phyloP scores from a whole-genome alignment of 2,113 vertebrate genomes.

The Sardina pilchardus region DNA sequence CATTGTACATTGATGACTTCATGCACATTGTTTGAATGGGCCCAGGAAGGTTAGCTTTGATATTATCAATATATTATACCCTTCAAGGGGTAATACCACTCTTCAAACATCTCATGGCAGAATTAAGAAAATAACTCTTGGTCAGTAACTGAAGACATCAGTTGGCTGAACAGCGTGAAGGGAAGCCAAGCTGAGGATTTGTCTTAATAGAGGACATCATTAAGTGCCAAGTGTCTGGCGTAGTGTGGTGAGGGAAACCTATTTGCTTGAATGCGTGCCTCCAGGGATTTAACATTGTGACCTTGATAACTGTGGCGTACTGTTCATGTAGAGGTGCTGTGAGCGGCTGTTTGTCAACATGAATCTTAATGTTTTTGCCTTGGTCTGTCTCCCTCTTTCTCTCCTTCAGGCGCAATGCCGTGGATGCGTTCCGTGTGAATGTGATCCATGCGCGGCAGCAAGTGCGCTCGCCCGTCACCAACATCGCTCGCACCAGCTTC shows the following conservation, averaged over 20 bases:
- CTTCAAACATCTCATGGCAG: background rate
- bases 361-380: background rate
- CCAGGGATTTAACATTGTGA: background rate
- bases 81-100: background rate
- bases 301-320: background rate
- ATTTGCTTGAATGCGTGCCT: background rate
- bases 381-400: background rate
- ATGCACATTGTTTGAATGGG: background rate
- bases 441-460: slow-evolving; percentile 98
- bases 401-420: slow-evolving; percentile 86
- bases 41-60: too few species aligned
- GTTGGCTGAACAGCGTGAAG: background rate
- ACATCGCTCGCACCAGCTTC: slow-evolving; percentile 98
- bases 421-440: slow-evolving; percentile 98
- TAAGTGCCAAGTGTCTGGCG: background rate
- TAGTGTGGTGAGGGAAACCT: background rate
- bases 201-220: background rate
- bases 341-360: background rate
- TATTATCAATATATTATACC: too few species aligned
- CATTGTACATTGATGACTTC: background rate
- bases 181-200: background rate
- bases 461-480: slow-evolving; percentile 97
- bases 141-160: too few species aligned
- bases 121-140: too few species aligned
- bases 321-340: background rate